Base-by-base conservation (phyloP, 1,140 invertebrate genomes). In the Gonatopus flavifemur region DNA sequence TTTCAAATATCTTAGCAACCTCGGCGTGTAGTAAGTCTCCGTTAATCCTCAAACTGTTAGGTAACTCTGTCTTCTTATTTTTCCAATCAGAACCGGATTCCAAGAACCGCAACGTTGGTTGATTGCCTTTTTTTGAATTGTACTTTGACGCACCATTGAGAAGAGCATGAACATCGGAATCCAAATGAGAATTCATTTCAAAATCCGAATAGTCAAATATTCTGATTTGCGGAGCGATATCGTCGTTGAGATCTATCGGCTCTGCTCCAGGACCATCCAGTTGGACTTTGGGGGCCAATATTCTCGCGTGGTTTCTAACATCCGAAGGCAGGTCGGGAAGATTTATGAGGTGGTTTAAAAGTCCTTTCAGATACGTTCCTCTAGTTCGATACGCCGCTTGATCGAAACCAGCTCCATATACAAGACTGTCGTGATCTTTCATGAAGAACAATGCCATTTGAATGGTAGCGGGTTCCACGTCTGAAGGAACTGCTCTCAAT, bases 361-460 rank as follows among this genome's bases (percentile, higher is more conserved):
- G 2, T 9, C 33, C 42, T 8, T 28, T 55, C 19, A 55, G 22
- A 9, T 55, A 55, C 12, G 21, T 8, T 2, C 49, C 53, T 18
- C 53, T 52, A 9, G 49, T 54, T n/a, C n/a, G n/a, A 7, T 55
- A 45, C 10, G 30, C 42, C 38, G 38, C 13, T 15, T 53, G 41
- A 21, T 53, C 42, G 22, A 55, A 55, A 8, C 42, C 37, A 3
- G 39, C 3, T 9, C 41, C 31, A 24, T 55, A 36, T 22, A 53
- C 22, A n/a, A 46, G 21, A 18, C 21, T 38, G 13, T 53, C 10
- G 24, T 55, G 52, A 13, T 55, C 30, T 6, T 4, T 24, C 16
- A 54, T 41, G 35, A 55, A 47, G 18, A 55, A 53, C 21, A n/a
- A 46, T 2, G 24, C 36, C n/a, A 55, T n/a, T 3, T 15, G 37